Base-by-base conservation (phyloP, 2,797 vertebrate species). In the Tolypeutes matacus region DNA sequence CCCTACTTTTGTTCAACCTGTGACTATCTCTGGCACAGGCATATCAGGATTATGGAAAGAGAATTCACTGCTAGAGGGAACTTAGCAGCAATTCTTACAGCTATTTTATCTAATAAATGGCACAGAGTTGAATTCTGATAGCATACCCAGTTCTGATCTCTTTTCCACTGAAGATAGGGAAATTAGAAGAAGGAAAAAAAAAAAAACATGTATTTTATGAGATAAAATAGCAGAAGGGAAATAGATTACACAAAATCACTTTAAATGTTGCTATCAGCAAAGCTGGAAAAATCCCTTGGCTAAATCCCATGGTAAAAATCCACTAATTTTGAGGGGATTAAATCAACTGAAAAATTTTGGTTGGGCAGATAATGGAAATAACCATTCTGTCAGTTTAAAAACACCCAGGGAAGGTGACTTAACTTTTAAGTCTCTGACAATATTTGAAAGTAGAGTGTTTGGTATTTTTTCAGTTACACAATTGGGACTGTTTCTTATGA, bases 271-370 rank as follows among this genome's bases (percentile, higher is more conserved):
- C 58, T 94, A 93, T 95, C 89, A 78, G 84, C 84, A 90, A 64
- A 93, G 93, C 62, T 82, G 23, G 91, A 89, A 95, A 97, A 96
- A 91, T 86, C 86, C 91, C 69, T 86, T 87, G 83, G 78, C 76
- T 89, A 96, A 97, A 89, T 94, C 94, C 93, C 73, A 27, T 17
- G 49, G 86, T 96, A 89, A 92, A 97, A 94, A 96, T 93, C 91
- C 7, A 10, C 72, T 94, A 95, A 97, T 97, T 97, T 96, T 95
- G 94, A 96, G 67, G 84, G 84, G 93, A 97, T 97, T 97, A 97
- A 90, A 82, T 89, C 91, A 83, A 95, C 64, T 88, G 95, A 96
- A 89, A 96, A 93, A 93, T 84, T 94, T 94, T 89, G 89, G 93
- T 94, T 95, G 89, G 64, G 81, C 80, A 93, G 89, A 92, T 84